Evolutionary conservation across 2,797 vertebrate species (phyloP), one percentile per base, ranked within the genome.

Genomic region (Selene dorsalis): DNA sequence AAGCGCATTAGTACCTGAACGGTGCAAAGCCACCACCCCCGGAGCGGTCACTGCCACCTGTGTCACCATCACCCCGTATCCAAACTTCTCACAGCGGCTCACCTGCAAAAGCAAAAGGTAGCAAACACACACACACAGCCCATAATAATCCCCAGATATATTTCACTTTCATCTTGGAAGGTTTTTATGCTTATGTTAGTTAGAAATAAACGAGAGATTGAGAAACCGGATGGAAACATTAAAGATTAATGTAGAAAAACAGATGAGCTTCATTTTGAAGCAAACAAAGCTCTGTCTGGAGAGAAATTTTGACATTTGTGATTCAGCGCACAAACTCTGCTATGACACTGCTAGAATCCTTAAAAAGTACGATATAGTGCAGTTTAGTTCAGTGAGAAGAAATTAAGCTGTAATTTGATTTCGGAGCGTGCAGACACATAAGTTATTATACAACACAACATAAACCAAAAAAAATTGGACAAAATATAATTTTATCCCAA

Each of bases 31-130:
- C 80, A 86, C 79, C 73, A 95, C 94, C 30, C 97, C 98, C 11
- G 94, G 92, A 69, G 97, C 95, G 28, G 95, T 97, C 9, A 96
- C 93, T 38, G 97, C 96, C 71, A 99, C 92, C 88, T 98, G 97
- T 14, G 97, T 95, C 87, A 98, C 91, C 93, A 99, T 96, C 80
- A 96, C 94, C 50, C 95, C 96, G 3, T 96, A 96, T 63, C 92
- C 96, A 92, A 96, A 97, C 78, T 96, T 97, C 90, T 96, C 96
- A 91, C 94, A 96, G 69, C 95, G 95, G 87, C 93, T 96, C 77
- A 96, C 94, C 98, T 99, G 56, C 62, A 59, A 17, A 41, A 56
- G 66, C 7, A 35, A 8, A 63, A 38, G n/a, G n/a, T n/a, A n/a
- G n/a, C n/a, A n/a, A n/a, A n/a, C n/a, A 87, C 24, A 71, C 52